A percentile compares a stretch with the other conserved stretches of the same genome.
Conservation (phyloP, 2,888 invertebrate species). For the Hirudinaria manillensis region DNA sequence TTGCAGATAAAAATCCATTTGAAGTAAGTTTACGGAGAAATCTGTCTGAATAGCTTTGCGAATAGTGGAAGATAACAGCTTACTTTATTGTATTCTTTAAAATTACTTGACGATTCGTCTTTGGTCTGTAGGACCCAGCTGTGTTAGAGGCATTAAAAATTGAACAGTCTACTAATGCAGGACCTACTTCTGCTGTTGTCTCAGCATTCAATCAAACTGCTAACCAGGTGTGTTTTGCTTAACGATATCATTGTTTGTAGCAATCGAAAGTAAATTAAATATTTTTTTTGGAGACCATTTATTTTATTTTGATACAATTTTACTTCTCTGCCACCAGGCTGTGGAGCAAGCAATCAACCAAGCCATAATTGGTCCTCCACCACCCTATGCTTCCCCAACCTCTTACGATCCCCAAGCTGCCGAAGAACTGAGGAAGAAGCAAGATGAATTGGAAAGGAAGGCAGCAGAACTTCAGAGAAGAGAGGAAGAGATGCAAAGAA, state of each 20-base stretch:
- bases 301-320: neutral
- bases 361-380: slow-evolving; percentile 58
- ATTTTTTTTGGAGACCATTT: too few species aligned
- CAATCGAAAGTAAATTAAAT: too few species aligned
- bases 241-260: neutral
- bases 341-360: slow-evolving; percentile 72
- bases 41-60: neutral
- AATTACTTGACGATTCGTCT: neutral
- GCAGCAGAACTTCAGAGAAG: slow-evolving; percentile 79
- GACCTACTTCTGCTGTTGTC: slow-evolving; percentile 35
- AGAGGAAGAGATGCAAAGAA: slow-evolving; percentile 66
- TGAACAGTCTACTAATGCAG: slow-evolving; percentile 59
- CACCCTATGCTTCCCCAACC: slow-evolving; percentile 62
- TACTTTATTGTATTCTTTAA: neutral
- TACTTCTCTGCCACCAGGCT: slow-evolving; percentile 13
- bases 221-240: slow-evolving; percentile 20
- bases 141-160: slow-evolving; percentile 74
- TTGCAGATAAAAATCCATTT: slow-evolving; percentile 32
- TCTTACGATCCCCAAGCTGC: slow-evolving; percentile 54
- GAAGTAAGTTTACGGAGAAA: slow-evolving; percentile 20
- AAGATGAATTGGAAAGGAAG: slow-evolving; percentile 76
- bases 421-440: slow-evolving; percentile 53
- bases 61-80: neutral
- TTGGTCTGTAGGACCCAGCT: slow-evolving; percentile 73
- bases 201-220: slow-evolving; percentile 7